Conservation (phyloP, 2,113 vertebrate species). For the Bolborhynchus lineola region DNA sequence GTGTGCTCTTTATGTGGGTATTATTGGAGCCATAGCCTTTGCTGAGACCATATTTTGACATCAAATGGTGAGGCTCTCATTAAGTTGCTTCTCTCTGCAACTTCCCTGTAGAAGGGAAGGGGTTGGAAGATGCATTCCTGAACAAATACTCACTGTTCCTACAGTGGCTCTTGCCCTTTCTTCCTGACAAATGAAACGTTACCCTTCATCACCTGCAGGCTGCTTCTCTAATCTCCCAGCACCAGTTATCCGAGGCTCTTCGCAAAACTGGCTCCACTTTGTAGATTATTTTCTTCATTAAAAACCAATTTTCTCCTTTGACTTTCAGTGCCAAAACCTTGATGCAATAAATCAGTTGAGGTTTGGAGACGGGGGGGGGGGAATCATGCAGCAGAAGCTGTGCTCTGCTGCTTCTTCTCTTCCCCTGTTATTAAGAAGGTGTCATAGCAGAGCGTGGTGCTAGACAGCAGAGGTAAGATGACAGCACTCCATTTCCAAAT, state of each 20-base stretch:
- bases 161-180: background rate
- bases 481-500: background rate
- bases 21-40: background rate
- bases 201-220: background rate
- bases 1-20: background rate
- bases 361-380: background rate
- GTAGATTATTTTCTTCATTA: conserved; percentile 39
- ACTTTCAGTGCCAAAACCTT: background rate
- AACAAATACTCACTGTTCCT: background rate
- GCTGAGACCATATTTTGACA: background rate
- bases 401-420: background rate
- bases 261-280: background rate
- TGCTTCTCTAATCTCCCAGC: background rate
- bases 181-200: background rate
- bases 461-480: background rate
- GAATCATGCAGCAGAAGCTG: background rate
- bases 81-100: background rate
- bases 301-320: background rate
- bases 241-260: background rate
- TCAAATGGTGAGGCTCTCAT: background rate
- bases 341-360: background rate
- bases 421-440: background rate
- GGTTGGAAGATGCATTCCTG: background rate
- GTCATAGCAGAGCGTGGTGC: background rate
- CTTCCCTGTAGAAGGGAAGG: background rate